A percentile compares a stretch with the other conserved stretches of the same genome.
Conservation (phyloP, 2,797 vertebrate species). For the Momotus momota region DNA sequence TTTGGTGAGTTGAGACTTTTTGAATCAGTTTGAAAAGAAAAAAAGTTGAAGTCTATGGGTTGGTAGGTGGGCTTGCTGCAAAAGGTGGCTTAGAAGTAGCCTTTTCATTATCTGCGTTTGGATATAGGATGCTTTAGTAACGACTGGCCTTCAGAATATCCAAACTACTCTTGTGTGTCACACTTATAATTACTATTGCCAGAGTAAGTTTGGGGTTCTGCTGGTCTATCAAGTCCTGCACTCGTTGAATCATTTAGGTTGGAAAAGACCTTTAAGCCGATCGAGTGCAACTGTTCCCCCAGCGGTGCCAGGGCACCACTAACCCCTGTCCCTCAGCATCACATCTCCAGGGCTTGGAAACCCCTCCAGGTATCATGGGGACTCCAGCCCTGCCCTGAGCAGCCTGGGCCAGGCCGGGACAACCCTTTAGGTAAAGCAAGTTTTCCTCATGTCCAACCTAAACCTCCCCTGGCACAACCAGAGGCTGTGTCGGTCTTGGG, state of each 20-base stretch:
- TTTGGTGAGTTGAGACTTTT: neutral
- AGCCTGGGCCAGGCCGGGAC: neutral
- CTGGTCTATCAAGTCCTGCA: neutral
- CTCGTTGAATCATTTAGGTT: neutral
- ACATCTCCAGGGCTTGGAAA: rapidly evolving
- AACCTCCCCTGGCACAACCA: neutral
- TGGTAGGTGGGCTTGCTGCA: neutral
- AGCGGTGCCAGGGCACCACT: neutral
- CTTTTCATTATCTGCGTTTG: neutral
- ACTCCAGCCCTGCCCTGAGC: neutral
- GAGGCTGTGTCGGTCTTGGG: neutral
- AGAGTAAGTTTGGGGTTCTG: neutral
- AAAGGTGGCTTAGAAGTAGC: neutral
- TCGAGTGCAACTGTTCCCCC: rapidly evolving
- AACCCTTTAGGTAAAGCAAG: neutral
- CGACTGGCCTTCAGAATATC: neutral
- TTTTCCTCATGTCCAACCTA: neutral
- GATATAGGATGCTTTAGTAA: neutral
- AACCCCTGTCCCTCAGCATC: neutral
- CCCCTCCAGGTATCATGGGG: neutral
- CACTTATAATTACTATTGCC: neutral
- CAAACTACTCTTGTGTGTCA: neutral
- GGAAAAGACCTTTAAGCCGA: neutral
- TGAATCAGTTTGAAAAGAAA: neutral
- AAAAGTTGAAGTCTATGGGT: neutral